Percentiles rank a stretch among this genome's conserved stretches.
Conservation (phyloP, 2,888 invertebrate genomes). For the Polymixis lichenea region DNA sequence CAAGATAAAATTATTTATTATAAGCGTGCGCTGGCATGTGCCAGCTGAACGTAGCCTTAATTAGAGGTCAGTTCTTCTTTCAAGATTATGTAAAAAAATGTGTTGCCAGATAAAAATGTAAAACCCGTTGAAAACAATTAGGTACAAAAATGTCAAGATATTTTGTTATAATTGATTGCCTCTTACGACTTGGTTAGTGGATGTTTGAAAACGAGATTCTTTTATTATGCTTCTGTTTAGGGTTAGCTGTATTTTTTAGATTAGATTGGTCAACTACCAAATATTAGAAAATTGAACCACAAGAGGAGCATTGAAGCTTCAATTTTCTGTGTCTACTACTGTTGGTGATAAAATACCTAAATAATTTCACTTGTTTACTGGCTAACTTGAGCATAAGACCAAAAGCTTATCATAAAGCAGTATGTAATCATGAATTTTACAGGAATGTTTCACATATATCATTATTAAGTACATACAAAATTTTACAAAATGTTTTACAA, state of each 20-base stretch:
- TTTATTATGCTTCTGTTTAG: neutral
- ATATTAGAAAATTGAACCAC: neutral
- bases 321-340: neutral
- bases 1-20: neutral
- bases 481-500: conserved; percentile 29
- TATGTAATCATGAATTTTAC: conserved; percentile 11
- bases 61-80: neutral
- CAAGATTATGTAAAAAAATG: neutral
- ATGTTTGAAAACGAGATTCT: conserved; percentile 52
- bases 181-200: neutral
- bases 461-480: conserved; percentile 58
- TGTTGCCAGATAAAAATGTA: neutral
- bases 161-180: neutral
- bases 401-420: conserved; percentile 27
- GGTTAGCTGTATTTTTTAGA: neutral
- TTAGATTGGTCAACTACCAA: neutral
- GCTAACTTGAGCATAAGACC: conserved; percentile 55
- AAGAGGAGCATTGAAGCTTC: neutral
- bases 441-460: conserved; percentile 54
- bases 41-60: neutral
- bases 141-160: neutral
- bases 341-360: conserved; percentile 25
- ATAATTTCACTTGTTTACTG: conserved; percentile 26
- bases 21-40: neutral
- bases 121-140: too few relatives aligned